phyloP scores from a whole-genome alignment of 1,140 invertebrate genomes.

The Mercenaria mercenaria region DNA sequence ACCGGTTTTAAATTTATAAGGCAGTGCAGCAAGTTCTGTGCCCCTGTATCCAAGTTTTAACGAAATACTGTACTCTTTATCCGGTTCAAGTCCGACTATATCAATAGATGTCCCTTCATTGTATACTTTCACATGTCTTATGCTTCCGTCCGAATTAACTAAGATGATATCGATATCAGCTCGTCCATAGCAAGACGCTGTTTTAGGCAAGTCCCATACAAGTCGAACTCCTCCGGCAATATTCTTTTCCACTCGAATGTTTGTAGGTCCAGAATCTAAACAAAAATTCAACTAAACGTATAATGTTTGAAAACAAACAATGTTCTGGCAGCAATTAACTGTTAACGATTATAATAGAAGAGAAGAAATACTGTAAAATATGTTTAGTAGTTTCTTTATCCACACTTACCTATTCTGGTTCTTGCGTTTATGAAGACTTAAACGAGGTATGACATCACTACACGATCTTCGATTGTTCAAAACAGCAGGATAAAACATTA shows the following conservation, averaged over 20 bases:
- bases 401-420: not conserved
- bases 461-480: no score
- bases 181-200: constrained; percentile 34
- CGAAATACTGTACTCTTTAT: constrained; percentile 5
- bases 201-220: constrained; percentile 33
- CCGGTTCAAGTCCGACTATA: constrained; percentile 13
- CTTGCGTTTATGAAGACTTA: no score
- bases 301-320: not conserved
- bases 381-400: not conserved
- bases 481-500: no score
- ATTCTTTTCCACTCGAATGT: constrained; percentile 50
- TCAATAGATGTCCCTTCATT: constrained; percentile 44
- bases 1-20: constrained; percentile 48
- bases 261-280: constrained; percentile 48
- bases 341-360: not conserved
- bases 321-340: not conserved
- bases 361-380: not conserved
- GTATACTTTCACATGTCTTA: not conserved
- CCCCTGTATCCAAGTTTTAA: constrained; percentile 18
- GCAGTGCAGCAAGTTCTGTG: constrained; percentile 8
- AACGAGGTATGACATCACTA: no score
- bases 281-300: not conserved
- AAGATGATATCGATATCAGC: not conserved
- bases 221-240: constrained; percentile 5
- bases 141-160: not conserved